Conservation (phyloP, 2,888 invertebrate genomes). For the Drosophila affinis region DNA sequence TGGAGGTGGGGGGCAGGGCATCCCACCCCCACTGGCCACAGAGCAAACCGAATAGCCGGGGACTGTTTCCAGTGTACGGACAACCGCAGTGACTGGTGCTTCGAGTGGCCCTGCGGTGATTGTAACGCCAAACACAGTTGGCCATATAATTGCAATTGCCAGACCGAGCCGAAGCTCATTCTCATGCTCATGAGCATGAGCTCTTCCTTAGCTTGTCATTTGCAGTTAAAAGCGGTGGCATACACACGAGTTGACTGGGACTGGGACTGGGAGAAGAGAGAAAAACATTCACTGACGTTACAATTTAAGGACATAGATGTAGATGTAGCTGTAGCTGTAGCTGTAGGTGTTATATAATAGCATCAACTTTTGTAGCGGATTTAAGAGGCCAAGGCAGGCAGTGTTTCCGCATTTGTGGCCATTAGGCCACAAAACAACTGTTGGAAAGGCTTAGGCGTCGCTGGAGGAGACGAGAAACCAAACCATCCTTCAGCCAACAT, state of each 20-base stretch:
- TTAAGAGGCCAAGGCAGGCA: neutral
- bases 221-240: constrained; percentile 28
- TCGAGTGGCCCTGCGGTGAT: constrained; percentile 67
- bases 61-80: constrained; percentile 27
- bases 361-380: neutral
- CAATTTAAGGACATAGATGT: neutral
- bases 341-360: constrained; percentile 6
- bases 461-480: constrained; percentile 26
- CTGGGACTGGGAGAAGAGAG: no score
- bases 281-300: neutral
- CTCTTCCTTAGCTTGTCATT: constrained; percentile 59
- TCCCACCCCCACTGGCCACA: constrained; percentile 6
- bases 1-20: neutral
- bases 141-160: constrained; percentile 68
- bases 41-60: constrained; percentile 23
- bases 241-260: neutral
- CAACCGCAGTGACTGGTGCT: constrained; percentile 39
- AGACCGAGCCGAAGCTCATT: neutral
- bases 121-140: constrained; percentile 66
- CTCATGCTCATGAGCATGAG: constrained; percentile 10
- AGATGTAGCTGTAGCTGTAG: neutral
- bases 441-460: constrained; percentile 31
- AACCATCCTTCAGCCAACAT: constrained; percentile 41
- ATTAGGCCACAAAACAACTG: constrained; percentile 64
- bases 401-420: constrained; percentile 27